Evolutionary conservation across 1,140 invertebrate species (phyloP).

Genomic region (Cyclargus thomasi): DNA sequence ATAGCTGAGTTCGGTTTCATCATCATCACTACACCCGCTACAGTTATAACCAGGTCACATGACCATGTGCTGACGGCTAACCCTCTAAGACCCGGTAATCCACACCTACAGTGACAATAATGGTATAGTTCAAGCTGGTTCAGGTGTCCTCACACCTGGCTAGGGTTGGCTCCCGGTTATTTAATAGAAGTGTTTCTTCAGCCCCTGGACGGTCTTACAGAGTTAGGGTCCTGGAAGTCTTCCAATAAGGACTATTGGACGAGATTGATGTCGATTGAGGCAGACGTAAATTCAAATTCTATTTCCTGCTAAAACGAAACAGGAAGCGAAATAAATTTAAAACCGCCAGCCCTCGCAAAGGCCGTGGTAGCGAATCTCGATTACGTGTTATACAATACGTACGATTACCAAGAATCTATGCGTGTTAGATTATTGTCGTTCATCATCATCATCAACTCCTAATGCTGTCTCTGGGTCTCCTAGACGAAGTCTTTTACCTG

Average conservation of each 20-base stretch:
- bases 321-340: neutral
- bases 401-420: neutral
- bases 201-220: no score
- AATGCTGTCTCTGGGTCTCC: neutral
- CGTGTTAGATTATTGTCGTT: neutral
- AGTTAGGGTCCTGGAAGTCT: neutral
- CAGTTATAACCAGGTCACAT: neutral
- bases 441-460: neutral
- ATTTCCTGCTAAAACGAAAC: neutral
- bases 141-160: neutral
- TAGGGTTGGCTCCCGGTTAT: neutral
- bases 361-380: neutral
- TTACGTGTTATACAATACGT: conserved; percentile 1
- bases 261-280: no score
- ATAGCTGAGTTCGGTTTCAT: neutral
- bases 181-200: no score
- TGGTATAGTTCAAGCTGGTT: no score
- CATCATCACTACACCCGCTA: neutral
- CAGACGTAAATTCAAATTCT: no score
- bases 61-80: no score
- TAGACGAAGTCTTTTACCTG: neutral
- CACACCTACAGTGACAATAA: neutral
- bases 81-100: neutral
- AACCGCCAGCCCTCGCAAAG: neutral
- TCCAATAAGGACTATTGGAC: no score